Evolutionary conservation across 2,113 vertebrate species (phyloP).

Genomic region (Apaloderma vittatum): DNA sequence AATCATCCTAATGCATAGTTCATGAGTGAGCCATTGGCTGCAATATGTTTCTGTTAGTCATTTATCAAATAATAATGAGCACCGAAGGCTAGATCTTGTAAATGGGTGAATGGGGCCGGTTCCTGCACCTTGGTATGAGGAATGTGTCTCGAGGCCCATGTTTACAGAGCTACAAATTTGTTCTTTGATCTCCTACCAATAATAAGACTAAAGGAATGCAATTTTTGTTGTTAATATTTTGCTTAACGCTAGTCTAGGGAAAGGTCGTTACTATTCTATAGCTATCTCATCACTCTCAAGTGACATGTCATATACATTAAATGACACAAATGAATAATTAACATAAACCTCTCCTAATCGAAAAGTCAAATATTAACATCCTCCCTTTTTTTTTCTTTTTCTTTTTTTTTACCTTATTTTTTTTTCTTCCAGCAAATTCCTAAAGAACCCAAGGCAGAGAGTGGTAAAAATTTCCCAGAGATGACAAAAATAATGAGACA

Average conservation of each 20-base stretch:
- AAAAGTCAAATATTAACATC: constrained; percentile 19
- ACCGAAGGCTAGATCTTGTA: background rate
- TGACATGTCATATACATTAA: constrained; percentile 12
- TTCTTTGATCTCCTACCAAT: constrained; percentile 49
- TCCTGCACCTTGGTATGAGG: background rate
- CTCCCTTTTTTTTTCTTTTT: background rate
- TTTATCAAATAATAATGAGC: constrained; percentile 17
- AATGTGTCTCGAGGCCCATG: background rate
- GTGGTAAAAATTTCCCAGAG: background rate
- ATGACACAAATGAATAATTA: constrained; percentile 40
- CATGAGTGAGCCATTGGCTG: background rate
- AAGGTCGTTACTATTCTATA: background rate
- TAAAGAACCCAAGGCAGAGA: background rate
- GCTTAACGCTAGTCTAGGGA: background rate
- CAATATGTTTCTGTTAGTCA: background rate
- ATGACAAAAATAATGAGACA: background rate
- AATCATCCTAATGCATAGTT: background rate
- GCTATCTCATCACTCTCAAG: background rate
- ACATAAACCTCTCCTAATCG: background rate
- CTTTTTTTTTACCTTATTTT: no score
- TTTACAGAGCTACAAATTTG: constrained; percentile 43
- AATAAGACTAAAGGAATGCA: constrained; percentile 35
- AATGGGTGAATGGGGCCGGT: background rate
- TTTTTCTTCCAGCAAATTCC: background rate
- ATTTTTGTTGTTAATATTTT: constrained; percentile 53